Evolutionary conservation across 2,797 vertebrate species (phyloP).

Genomic region (Borostomias antarcticus): DNA sequence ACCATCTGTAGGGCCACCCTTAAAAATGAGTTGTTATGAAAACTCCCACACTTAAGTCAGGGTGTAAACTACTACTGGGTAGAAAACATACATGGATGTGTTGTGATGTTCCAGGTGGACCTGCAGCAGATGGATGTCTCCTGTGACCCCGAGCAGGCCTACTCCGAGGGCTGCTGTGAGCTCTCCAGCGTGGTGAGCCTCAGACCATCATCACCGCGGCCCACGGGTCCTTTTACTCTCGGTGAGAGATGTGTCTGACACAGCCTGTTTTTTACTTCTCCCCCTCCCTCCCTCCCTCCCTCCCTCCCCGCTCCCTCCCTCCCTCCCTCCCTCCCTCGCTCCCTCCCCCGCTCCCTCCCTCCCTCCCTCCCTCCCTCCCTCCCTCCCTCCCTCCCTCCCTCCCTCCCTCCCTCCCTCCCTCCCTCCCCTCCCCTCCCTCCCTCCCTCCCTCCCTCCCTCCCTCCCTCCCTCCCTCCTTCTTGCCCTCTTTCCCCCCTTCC

Average conservation of each 20-base stretch:
- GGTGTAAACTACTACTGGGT: too few species aligned
- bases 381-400: not conserved
- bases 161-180: constrained; percentile 82
- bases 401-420: not conserved
- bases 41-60: too few species aligned
- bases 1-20: too few species aligned
- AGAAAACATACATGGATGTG: too few species aligned
- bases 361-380: not conserved
- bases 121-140: constrained; percentile 80
- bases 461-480: too few species aligned
- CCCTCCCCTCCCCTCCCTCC: too few species aligned
- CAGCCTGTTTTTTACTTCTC: constrained; percentile 27
- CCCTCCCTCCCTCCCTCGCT: not conserved
- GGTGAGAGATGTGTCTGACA: constrained; percentile 16
- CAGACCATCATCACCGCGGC: not conserved
- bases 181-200: constrained; percentile 77
- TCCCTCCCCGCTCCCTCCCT: not conserved
- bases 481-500: not conserved
- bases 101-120: constrained; percentile 63
- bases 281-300: too few species aligned
- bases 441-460: too few species aligned
- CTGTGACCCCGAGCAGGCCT: constrained; percentile 74
- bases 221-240: constrained; percentile 1
- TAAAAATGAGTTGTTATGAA: too few species aligned
- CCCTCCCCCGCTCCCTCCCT: too few species aligned